Percentiles rank a stretch among this genome's conserved stretches.
Evolutionary conservation across 2,888 invertebrate genomes (phyloP).

Genomic region (Yponomeuta plumbellus): DNA sequence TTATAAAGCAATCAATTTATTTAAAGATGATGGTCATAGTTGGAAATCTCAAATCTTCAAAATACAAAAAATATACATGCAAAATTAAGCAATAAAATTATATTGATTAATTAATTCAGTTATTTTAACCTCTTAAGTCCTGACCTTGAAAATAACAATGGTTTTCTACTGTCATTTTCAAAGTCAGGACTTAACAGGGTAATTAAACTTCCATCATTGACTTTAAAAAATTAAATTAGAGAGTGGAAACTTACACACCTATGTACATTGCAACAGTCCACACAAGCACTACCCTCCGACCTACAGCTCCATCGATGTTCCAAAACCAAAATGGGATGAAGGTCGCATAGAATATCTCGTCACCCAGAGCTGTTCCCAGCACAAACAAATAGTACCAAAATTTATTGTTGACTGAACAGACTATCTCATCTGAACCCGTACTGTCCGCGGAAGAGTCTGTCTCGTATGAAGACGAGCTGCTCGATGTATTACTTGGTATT

Average conservation of each 20-base stretch:
- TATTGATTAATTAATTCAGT: too few species aligned
- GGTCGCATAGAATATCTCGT: conserved; percentile 93
- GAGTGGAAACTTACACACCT: conserved; percentile 63
- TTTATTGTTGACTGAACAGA: conserved; percentile 79
- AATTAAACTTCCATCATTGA: too few species aligned
- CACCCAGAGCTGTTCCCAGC: conserved; percentile 91
- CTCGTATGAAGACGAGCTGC: conserved; percentile 56
- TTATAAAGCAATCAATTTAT: too few species aligned
- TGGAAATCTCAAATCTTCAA: too few species aligned
- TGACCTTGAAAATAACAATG: too few species aligned
- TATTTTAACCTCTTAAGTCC: too few species aligned
- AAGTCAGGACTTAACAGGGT: too few species aligned
- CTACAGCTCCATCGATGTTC: conserved; percentile 93
- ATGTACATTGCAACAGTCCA: conserved; percentile 91
- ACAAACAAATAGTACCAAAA: conserved; percentile 91
- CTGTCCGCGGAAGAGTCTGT: conserved; percentile 60
- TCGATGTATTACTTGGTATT: conserved; percentile 57
- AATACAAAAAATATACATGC: too few species aligned
- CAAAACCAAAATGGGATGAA: conserved; percentile 96
- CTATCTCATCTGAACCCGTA: conserved; percentile 47
- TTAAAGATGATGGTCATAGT: too few species aligned
- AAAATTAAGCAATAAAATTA: too few species aligned
- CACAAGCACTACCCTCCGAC: conserved; percentile 86
- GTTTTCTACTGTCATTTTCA: too few species aligned
- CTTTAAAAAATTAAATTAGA: too few species aligned